These are phyloP conservation scores for Pteruthius melanotis DNA, from an alignment of 2,113 vertebrate genomes.

Conservation along the genomic window DNA sequence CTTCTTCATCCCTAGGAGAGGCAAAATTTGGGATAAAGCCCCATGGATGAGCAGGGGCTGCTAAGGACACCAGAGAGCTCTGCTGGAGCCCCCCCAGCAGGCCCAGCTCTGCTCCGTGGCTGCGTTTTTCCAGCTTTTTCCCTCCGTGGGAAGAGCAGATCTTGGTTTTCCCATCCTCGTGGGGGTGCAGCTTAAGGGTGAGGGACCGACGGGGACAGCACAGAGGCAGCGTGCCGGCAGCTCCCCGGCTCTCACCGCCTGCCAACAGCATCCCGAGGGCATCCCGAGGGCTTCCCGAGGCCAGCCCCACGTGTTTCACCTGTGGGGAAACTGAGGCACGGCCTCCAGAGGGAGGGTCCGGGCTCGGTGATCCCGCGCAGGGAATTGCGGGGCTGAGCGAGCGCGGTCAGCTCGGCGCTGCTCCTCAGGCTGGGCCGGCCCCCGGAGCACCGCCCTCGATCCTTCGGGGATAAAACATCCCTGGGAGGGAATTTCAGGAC, in stretches of 20 bases:
- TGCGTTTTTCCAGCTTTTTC: fast-evolving
- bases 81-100: not conserved
- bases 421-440: not conserved
- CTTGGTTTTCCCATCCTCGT: fast-evolving
- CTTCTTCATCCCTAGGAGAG: not conserved
- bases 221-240: not conserved
- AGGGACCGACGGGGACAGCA: not conserved
- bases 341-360: fast-evolving
- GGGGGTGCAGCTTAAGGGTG: too few relatives aligned
- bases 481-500: not conserved
- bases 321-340: not conserved
- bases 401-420: fast-evolving
- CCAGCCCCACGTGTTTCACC: fast-evolving
- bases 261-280: not conserved
- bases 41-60: fast-evolving
- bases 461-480: not conserved
- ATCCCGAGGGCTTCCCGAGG: not conserved
- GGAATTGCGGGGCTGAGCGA: fast-evolving
- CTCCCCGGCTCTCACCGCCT: fast-evolving
- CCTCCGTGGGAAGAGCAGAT: fast-evolving
- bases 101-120: fast-evolving
- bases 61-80: fast-evolving
- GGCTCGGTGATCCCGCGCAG: fast-evolving
- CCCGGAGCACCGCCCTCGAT: fast-evolving
- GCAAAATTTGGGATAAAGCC: not conserved